Evolutionary conservation across 2,113 vertebrate genomes (phyloP).

Genomic region (Eudyptes chrysolophus): DNA sequence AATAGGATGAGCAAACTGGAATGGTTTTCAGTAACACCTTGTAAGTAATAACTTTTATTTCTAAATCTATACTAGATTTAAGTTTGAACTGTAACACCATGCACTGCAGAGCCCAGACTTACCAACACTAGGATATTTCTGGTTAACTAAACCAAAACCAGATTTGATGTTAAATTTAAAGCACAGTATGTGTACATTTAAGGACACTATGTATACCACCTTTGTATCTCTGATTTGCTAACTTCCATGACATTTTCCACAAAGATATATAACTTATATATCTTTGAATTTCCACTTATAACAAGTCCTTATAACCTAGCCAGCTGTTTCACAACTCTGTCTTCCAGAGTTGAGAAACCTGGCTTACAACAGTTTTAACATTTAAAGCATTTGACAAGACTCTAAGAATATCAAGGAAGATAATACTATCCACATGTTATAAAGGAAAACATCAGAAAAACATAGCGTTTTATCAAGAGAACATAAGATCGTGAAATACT

Average conservation of each 20-base stretch:
- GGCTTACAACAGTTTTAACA: background rate
- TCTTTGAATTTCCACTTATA: background rate
- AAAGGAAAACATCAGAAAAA: background rate
- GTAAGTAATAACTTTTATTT: background rate
- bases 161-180: background rate
- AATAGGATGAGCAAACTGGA: background rate
- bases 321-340: background rate
- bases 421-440: background rate
- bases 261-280: background rate
- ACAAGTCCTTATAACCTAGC: background rate
- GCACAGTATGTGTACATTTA: background rate
- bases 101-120: background rate
- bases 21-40: background rate
- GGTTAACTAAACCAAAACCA: background rate
- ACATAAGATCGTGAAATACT: rapidly evolving
- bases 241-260: background rate
- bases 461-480: background rate
- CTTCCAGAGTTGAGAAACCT: background rate
- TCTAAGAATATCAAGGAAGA: background rate
- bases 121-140: background rate
- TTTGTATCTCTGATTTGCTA: background rate
- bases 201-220: background rate
- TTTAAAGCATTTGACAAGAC: background rate
- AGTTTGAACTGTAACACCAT: background rate
- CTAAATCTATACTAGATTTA: background rate